Conservation (phyloP, 1,140 invertebrate genomes). For the Metopolophium dirhodum region DNA sequence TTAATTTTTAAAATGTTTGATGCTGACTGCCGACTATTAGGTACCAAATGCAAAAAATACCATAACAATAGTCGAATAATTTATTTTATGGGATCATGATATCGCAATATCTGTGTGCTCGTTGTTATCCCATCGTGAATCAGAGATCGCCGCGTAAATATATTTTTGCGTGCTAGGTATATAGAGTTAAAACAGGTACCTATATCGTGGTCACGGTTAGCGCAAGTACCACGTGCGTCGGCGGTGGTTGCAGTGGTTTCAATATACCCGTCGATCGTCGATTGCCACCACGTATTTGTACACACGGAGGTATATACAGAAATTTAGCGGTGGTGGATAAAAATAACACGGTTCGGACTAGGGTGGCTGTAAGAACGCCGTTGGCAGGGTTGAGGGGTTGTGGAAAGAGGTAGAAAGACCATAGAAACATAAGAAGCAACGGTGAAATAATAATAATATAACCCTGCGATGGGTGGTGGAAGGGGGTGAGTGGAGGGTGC, state of each 20-base stretch:
- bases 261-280: not conserved
- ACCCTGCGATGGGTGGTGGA: not conserved
- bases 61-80: not conserved
- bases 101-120: not conserved
- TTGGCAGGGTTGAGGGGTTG: not conserved
- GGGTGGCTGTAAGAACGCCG: not conserved
- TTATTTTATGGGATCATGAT: not conserved
- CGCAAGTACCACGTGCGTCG: not conserved
- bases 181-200: not conserved
- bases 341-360: not conserved
- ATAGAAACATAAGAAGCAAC: conserved; percentile 30
- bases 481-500: not conserved
- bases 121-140: not conserved
- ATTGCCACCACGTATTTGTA: not conserved
- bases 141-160: not conserved
- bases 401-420: not conserved
- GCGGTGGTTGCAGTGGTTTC: not conserved
- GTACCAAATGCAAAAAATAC: too few relatives aligned
- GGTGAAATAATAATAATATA: conserved; percentile 36
- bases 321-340: not conserved
- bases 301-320: not conserved
- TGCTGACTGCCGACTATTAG: not conserved
- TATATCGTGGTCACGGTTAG: not conserved
- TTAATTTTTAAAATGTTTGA: not conserved
- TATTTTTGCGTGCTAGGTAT: not conserved